Evolutionary conservation across 1,140 invertebrate genomes (phyloP).

Genomic region (Euura saliciscinereae): DNA sequence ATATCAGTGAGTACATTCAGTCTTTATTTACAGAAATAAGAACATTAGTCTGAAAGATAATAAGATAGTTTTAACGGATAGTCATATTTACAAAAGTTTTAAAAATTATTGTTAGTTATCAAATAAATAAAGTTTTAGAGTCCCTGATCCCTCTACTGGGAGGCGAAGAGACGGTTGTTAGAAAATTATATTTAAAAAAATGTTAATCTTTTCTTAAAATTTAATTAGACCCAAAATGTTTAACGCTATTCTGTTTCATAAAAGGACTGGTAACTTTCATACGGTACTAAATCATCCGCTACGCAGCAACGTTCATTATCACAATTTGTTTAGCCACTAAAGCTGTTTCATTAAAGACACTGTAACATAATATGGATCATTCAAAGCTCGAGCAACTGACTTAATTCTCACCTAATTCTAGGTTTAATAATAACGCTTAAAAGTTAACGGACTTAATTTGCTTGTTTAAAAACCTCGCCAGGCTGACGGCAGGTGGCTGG

Average conservation of each 20-base stretch:
- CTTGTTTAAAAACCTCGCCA: constrained; percentile 60
- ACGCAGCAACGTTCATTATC: neutral
- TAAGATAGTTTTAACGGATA: neutral
- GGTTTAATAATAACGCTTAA: neutral
- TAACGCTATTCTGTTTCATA: no score
- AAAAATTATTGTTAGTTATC: constrained; percentile 9
- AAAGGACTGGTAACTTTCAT: no score
- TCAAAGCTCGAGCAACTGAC: no score
- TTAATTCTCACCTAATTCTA: no score
- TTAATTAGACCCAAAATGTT: no score
- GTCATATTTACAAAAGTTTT: neutral
- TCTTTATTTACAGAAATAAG: constrained; percentile 29
- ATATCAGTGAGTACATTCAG: constrained; percentile 53
- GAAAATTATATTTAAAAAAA: no score
- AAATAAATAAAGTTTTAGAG: constrained; percentile 9
- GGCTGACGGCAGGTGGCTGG: constrained; percentile 54
- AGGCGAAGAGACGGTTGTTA: no score
- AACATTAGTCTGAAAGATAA: constrained; percentile 7
- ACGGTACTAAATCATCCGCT: neutral
- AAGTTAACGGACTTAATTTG: constrained; percentile 35
- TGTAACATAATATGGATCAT: no score
- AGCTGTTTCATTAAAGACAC: neutral
- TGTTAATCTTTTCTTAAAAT: no score
- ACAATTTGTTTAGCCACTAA: neutral
- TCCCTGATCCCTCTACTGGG: no score